Evolutionary conservation across 2,797 vertebrate species (phyloP), one percentile per base, ranked within the genome.

Genomic region (Enteromius trimaculatus): DNA sequence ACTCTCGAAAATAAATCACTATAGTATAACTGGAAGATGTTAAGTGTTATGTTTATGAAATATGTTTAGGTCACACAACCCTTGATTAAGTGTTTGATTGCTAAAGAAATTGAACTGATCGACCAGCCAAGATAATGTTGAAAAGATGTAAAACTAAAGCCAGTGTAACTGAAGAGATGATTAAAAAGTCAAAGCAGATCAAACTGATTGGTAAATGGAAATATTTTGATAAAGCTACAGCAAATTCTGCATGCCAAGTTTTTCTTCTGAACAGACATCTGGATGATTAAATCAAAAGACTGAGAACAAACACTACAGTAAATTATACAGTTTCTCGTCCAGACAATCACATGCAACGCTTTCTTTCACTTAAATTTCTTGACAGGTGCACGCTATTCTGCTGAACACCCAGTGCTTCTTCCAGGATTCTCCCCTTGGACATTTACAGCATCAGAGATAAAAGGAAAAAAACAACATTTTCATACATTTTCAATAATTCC

Each of bases 191-290:
- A 71, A 60, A 60, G 19, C 55, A 51, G 51, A 76, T 86, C 65
- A 82, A 65, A 53, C 68, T 58, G 82, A 82, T 77, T 55, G 53
- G 47, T 6, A 42, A 53, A 77, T 70, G 10, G 68, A 58, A 78
- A 79, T 69, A 51, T 70, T 83, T 79, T 76, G 19, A 70, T 78
- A 78, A 66, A 86, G 66, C 82, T 83, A 64, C 53, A 55, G 29
- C 26, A n/a, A 26, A 26, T 53, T 74, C 58, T 75, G 16, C 17
- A 68, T 65, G 69, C 53, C 84, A 88, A 65, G 83, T 66, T 51
- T 72, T 83, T 75, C 51, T 70, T 34, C 23, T 83, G 79, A 79
- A 75, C 83, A 83, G 68, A 88, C 83, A 84, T 88, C 83, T 86
- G 78, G 80, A 53, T 86, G 60, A 83, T 37, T 66, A 65, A 58